Evolutionary conservation across 2,113 vertebrate genomes (phyloP), one percentile per base, ranked within the genome.

Genomic region (Octodon degus): DNA sequence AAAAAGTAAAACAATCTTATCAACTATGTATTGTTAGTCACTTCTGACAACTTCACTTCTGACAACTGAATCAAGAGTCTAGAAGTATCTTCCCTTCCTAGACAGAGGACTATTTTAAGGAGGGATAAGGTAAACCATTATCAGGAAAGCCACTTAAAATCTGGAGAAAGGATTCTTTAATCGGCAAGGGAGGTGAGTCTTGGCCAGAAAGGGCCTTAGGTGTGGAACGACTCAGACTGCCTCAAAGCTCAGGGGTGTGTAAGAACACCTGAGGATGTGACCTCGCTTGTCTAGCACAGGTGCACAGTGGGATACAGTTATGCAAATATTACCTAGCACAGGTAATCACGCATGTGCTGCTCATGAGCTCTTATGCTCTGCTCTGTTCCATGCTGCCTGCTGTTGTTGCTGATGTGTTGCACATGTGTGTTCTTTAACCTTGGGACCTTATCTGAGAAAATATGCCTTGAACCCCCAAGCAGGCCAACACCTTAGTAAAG

Each of bases 31-130:
- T 2, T 82, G 58, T 43, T 72, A 50, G 76, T 89, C 77, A 92
- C 55, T 93, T 92, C 37, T 93, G 40, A 80, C 74, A 81, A 92
- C 3, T 32, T 89, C 77, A 92, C 55, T 93, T 92, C 37, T 93
- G 40, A 80, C 74, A 81, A 92, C 3, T 32, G 53, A 86, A 87
- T 90, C 22, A 43, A 83, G 79, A 89, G n/a, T 77, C 43, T 30
- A 16, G 76, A 30, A 25, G 24, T 30, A 24, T 80, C 32, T 53
- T 82, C 85, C 50, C 7, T 11, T 5, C 30, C 58, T 7, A n/a
- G 22, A 55, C 27, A 90, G 55, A 90, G 72, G 34, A n/a, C 60
- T 85, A 53, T 13, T 9, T 37, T 32, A 53, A n/a, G 22, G 77
- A 80, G 43, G 24, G 63, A 80, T 40, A 43, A 92, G 83, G n/a